A percentile compares a stretch with the other conserved stretches of the same genome.
These are phyloP conservation scores for Palythoa heliodiscus DNA, from an alignment of 92 coral and sea anemone species.

Conservation along the genomic window DNA sequence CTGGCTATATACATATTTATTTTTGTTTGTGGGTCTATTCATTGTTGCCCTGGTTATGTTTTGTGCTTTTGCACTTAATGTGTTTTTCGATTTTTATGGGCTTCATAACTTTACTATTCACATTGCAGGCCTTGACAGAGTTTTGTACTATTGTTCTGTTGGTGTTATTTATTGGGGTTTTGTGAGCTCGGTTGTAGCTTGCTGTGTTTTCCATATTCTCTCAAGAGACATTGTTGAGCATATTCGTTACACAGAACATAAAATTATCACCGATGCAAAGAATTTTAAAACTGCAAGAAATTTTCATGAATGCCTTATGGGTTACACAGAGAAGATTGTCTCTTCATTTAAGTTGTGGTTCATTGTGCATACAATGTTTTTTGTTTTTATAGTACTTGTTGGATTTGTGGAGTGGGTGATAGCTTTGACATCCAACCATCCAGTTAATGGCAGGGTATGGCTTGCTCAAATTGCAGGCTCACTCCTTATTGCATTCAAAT, in stretches of 20 bases:
- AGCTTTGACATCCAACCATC: constrained; percentile 33
- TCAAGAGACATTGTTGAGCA: constrained; percentile 62
- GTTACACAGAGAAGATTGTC: constrained; percentile 58
- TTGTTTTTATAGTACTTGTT: constrained; percentile 49
- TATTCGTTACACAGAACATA: constrained; percentile 58
- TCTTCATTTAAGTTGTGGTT: constrained; percentile 61
- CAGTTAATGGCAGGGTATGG: constrained; percentile 33
- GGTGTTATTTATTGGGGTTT: constrained; percentile 61
- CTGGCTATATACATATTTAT: constrained; percentile 56
- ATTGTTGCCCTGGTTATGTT: constrained; percentile 51
- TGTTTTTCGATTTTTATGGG: constrained; percentile 60
- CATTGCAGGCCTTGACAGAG: constrained; percentile 43
- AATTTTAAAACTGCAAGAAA: constrained; percentile 57
- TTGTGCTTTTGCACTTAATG: constrained; percentile 53
- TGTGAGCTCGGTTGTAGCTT: constrained; percentile 52
- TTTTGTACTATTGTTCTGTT: constrained; percentile 43
- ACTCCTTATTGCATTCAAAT: constrained; percentile 62
- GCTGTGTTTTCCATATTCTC: constrained; percentile 65
- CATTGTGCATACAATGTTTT: constrained; percentile 60
- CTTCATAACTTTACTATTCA: constrained; percentile 60
- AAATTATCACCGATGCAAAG: constrained; percentile 47
- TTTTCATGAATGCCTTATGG: constrained; percentile 65
- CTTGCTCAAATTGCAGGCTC: constrained; percentile 62
- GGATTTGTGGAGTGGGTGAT: constrained; percentile 58
- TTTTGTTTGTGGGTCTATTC: constrained; percentile 52